Evolutionary conservation across 2,113 vertebrate genomes (phyloP), one percentile per base, ranked within the genome.

Genomic region (Dendrocopos noguchii): DNA sequence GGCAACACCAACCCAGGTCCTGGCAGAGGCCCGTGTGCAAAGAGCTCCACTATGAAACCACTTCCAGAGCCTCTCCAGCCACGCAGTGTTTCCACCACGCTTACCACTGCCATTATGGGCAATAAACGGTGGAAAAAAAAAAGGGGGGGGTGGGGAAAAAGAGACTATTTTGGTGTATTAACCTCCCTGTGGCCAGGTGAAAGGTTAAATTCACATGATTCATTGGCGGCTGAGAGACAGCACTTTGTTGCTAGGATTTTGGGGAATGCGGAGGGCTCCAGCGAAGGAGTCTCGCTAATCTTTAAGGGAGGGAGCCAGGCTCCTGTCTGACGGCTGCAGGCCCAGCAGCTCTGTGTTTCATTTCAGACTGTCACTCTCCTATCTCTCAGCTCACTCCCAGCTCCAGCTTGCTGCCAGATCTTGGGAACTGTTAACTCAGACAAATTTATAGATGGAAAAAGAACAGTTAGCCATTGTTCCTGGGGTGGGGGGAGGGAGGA

Each of bases 291-390:
- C 98, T 97, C 90, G 93, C 97, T 98, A 98, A 98, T 98, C 98
- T 98, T 97, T 97, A 96, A 96, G 96, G 96, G 97, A 96, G 96
- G 97, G 98, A 97, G 97, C 97, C 97, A 97, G 98, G 98, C 97
- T 98, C 98, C 98, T 98, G 98, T 98, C 98, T 98, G 98, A 98
- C 98, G 97, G 98, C 98, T 97, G 97, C 98, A 97, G 97, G 96
- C 96, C 97, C 97, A 97, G 97, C 97, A 98, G 98, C 98, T 98
- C 98, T 96, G 97, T 98, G 98, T 98, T 98, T 98, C 98, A 98
- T 98, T 98, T 98, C 98, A 98, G 97, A 97, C 98, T 99, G 98
- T 98, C 98, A 98, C 96, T 95, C 95, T 95, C 91, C 97, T 98
- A 98, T 98, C 98, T 98, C 97, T 97, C 92, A 96, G 89, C 95